Base-by-base conservation (phyloP, 2,113 vertebrate species). In the Oxygymnocypris stewartii region DNA sequence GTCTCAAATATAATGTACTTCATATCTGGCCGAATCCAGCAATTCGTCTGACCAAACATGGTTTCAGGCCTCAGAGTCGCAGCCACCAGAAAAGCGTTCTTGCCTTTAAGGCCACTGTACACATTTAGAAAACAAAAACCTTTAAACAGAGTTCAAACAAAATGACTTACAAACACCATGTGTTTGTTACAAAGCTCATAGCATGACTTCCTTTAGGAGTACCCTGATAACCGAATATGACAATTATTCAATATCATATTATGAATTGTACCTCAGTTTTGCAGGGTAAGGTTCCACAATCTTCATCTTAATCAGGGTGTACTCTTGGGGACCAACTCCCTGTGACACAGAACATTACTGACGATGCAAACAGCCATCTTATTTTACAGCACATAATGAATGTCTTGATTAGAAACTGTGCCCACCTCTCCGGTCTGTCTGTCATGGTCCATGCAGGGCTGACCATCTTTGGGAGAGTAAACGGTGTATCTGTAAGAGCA, bases 391-490 rank as follows among this genome's bases (percentile, higher is more conserved):
- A 18, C 13, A 3, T n/a, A 12, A 25, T 0, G 0, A 5, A 65
- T 10, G 12, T n/a, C 2, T 25, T 42, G 10, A 63, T 42, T 77
- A 28, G 35, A 78, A 3, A 5, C 8, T 0, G 10, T 8, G 0
- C 76, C 2, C 93, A 99, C 98, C 97, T 99, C 98, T 92, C 98
- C 98, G 67, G 97, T 97, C 92, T 99, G 98, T 91, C 98, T 96
- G 93, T 99, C 98, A 88, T 99, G 98, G 93, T 99, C 98, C 98
- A 99, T 98, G 88, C 98, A 99, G 59, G 98, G 98, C 84, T 99
- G 98, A 23, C 97, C 97, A 92, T 99, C 98, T 92, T 97, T 99
- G 61, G 98, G 97, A 86, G 97, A 99, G 93, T 96, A 99, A 93
- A 99, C 97, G 28, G 98, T 99, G 16, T 98, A 98, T 25, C 98